phyloP scores from a whole-genome alignment of 1,140 invertebrate species.

The Oryzaephilus surinamensis region DNA sequence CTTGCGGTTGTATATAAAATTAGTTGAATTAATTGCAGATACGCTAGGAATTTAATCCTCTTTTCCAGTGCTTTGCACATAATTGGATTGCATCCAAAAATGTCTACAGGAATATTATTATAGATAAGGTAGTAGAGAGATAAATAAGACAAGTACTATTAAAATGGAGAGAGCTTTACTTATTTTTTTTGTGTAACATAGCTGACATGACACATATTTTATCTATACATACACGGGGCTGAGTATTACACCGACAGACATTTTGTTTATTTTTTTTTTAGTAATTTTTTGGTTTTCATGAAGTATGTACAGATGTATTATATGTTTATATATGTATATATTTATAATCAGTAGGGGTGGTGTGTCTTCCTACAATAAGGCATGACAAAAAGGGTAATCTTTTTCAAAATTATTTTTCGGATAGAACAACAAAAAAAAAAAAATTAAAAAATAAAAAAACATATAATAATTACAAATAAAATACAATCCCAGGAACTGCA shows the following conservation, averaged over 20 bases:
- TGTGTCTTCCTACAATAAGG: conserved; percentile 30
- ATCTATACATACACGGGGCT: conserved; percentile 37
- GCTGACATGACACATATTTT: conserved; percentile 38
- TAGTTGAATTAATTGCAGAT: too few species aligned
- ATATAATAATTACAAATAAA: conserved; percentile 13
- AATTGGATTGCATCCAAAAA: too few species aligned
- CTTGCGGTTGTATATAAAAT: too few species aligned
- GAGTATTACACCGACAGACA: conserved; percentile 38
- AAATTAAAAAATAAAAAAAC: conserved; percentile 7
- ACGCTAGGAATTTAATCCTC: too few species aligned
- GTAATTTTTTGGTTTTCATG: too few species aligned
- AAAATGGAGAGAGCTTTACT: conserved; percentile 39
- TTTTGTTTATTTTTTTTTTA: too few species aligned
- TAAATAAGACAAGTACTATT: too few species aligned
- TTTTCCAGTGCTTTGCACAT: too few species aligned
- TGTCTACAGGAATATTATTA: too few species aligned
- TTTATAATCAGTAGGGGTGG: conserved; percentile 29
- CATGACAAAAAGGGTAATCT: conserved; percentile 16
- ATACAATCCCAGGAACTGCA: conserved; percentile 23
- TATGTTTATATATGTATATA: too few species aligned
- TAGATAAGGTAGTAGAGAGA: too few species aligned
- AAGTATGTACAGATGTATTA: conserved; percentile 36
- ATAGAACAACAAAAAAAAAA: conserved; percentile 3
- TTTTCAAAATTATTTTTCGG: not conserved
- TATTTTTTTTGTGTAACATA: conserved; percentile 37